Evolutionary conservation across 1,140 invertebrate species (phyloP), one percentile per base, ranked within the genome.

Genomic region (Myzus persicae): DNA sequence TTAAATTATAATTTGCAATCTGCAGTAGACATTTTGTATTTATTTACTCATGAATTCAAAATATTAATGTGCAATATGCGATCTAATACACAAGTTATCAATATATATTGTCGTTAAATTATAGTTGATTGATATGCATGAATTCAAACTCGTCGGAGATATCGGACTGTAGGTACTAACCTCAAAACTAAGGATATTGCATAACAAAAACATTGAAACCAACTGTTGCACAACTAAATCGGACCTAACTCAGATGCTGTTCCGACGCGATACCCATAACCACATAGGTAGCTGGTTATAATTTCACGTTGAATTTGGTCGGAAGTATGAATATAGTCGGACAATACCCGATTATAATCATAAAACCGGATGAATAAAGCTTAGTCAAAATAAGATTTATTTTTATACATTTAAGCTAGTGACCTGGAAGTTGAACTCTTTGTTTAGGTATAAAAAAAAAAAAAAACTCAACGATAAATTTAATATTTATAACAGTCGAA

Each of bases 171-270:
- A 7, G 0, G 51, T 51, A 59, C 54, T 59, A 67, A 9, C 2
- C 20, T 3, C 4, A 14, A 14, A 59, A 67, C n/a, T 3, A n/a
- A 2, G 2, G 9, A n/a, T 4, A 31, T 0, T 31, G 2, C n/a
- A n/a, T n/a, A n/a, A n/a, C n/a, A 67, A 67, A 14, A 67, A 31
- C 31, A 0, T 67, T 2, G 4, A 31, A 67, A 31, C 9, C 11
- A 67, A 67, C 24, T 59, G 54, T 0, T 59, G 24, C 24, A 59
- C 7, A 26, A 54, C 24, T 59, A 59, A 0, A 59, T 31, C 26
- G 26, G 26, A 26, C 7, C 26, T 59, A 59, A 59, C 7, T 59
- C 24, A 9, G 26, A 59, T 9, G 22, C 22, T 24, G 22, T 5
- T 24, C 5, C 7, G 7, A 9, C 54, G 24, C 2, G 54, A 31